These are phyloP conservation scores for Eristalis tenax DNA, from an alignment of 2,888 invertebrate species.

Conservation along the genomic window DNA sequence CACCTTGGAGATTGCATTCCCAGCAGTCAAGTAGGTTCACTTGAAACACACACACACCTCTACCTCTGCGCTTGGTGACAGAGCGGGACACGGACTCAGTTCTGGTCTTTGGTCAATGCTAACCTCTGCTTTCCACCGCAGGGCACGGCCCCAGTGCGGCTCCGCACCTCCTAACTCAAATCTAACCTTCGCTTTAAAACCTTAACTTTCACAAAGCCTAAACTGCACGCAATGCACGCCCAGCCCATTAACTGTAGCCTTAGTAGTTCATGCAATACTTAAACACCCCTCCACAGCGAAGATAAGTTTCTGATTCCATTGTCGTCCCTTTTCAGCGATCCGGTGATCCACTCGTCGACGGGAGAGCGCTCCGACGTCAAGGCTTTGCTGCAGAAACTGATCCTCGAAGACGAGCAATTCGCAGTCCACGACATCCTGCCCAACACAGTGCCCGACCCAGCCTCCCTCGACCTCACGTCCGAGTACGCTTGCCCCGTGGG, in stretches of 20 bases:
- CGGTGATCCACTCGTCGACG: constrained; percentile 91
- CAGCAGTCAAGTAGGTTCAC: constrained; percentile 92
- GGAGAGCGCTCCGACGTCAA: constrained; percentile 93
- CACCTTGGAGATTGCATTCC: constrained; percentile 95
- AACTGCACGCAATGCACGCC: constrained; percentile 31
- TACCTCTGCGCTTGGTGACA: constrained; percentile 45
- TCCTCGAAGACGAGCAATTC: constrained; percentile 96
- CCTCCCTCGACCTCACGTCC: constrained; percentile 91
- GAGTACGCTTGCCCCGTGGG: constrained; percentile 96
- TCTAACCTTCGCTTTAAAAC: constrained; percentile 27
- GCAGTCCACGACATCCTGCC: constrained; percentile 96
- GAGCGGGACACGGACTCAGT: constrained; percentile 24
- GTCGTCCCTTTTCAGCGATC: constrained; percentile 85
- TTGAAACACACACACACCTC: constrained; percentile 27
- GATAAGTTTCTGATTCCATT: background rate
- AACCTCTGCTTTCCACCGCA: background rate
- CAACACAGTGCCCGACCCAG: constrained; percentile 96
- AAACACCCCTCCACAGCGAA: background rate
- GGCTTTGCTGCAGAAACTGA: constrained; percentile 92
- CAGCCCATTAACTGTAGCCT: constrained; percentile 41
- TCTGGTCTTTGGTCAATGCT: constrained; percentile 5
- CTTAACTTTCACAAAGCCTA: constrained; percentile 8
- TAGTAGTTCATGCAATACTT: background rate
- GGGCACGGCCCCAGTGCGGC: background rate
- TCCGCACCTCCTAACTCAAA: background rate